Evolutionary conservation across 2,113 vertebrate species (phyloP), one percentile per base, ranked within the genome.

Genomic region (Nymphicus hollandicus): DNA sequence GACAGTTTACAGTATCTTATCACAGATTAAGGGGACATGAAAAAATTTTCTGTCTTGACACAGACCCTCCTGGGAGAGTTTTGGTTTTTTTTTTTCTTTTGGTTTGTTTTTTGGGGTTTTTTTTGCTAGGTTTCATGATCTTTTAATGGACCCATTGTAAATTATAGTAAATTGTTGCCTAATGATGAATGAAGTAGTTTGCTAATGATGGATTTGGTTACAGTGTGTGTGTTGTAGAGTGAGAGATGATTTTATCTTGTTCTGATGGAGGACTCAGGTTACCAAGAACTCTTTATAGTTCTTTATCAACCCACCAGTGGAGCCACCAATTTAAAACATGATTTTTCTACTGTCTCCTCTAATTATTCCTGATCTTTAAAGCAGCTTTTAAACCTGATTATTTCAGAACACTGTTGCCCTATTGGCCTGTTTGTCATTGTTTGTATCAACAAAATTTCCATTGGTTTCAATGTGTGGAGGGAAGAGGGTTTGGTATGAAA

Each of bases 161-260:
- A 89, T 95, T 94, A 87, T 92, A 84, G 88, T 81, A 94, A 88
- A 81, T 94, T 74, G 65, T 81, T 93, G 49, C 86, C 91, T 93
- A 61, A 95, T 77, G 96, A 93, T 96, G 96, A 96, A 87, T 95
- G 95, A 96, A 89, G 91, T 91, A 77, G 88, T 89, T 96, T 89
- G 66, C 58, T 97, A 97, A 96, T 95, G 96, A 97, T 91, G 88
- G 96, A 96, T 97, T 96, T 89, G 63, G 89, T 96, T 96, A 97
- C 96, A 93, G 73, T 91, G 46, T 92, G 61, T 96, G 91, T 92
- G 92, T 96, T 94, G 77, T 85, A 93, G 91, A 97, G 91, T 88
- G 92, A 96, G 95, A 96, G 91, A 85, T 95, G 81, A 96, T 96
- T 95, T 96, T 95, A 95, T 96, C 95, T 95, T 43, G 19, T 89